Percentiles rank a stretch among this genome's conserved stretches.
phyloP scores from a whole-genome alignment of 2,888 invertebrate species.

The Coecobrya sp. region DNA sequence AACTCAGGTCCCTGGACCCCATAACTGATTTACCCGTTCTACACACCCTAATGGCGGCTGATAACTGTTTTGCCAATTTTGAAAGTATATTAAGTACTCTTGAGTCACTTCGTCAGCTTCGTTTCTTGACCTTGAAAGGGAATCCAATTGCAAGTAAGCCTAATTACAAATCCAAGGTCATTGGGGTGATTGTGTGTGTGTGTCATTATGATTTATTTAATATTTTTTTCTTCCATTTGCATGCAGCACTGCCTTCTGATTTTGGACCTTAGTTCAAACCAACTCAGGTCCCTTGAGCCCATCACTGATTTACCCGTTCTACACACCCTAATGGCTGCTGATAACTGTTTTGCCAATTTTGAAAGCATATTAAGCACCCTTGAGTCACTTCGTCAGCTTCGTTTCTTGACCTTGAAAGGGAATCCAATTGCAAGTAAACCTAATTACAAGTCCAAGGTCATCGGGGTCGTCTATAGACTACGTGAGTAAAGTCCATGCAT shows the following conservation, averaged over 20 bases:
- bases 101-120: slow-evolving; percentile 89
- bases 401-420: slow-evolving; percentile 89
- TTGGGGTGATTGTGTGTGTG: slow-evolving; percentile 83
- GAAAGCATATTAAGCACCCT: slow-evolving; percentile 89
- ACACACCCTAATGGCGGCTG: slow-evolving; percentile 74
- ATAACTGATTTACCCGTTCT: slow-evolving; percentile 86
- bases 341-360: slow-evolving; percentile 88
- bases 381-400: slow-evolving; percentile 89
- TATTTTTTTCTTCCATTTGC: not conserved
- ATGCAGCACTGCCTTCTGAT: slow-evolving; percentile 88
- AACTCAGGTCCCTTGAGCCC: slow-evolving; percentile 89
- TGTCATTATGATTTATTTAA: too few relatives aligned
- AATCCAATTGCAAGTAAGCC: slow-evolving; percentile 91
- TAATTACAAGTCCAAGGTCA: slow-evolving; percentile 88
- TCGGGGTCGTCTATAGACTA: slow-evolving; percentile 81
- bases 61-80: slow-evolving; percentile 88
- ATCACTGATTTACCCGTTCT: slow-evolving; percentile 87
- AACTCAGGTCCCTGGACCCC: slow-evolving; percentile 89
- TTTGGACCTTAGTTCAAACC: slow-evolving; percentile 91
- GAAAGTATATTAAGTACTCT: slow-evolving; percentile 89
- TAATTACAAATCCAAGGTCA: slow-evolving; percentile 88
- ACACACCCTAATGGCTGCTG: slow-evolving; percentile 74
- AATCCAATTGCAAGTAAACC: slow-evolving; percentile 91
- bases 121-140: slow-evolving; percentile 89
- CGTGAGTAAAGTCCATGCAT: slow-evolving; percentile 71